These are phyloP conservation scores for Ormyrus labotus DNA, from an alignment of 2,888 invertebrate genomes.

Conservation along the genomic window DNA sequence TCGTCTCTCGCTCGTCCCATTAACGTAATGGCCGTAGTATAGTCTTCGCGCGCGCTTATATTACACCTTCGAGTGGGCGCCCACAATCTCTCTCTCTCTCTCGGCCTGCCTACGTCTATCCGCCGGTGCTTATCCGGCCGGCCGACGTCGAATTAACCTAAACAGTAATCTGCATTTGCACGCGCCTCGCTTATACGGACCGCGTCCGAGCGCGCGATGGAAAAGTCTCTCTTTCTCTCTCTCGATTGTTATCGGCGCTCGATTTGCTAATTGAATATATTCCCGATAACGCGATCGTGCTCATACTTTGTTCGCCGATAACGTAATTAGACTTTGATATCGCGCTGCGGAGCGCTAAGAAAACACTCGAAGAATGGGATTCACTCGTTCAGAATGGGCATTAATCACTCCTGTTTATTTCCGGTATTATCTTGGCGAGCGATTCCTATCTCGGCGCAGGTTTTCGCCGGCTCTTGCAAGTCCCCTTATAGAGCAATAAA, in stretches of 20 bases:
- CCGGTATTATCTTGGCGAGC: no score
- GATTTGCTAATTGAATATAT: conserved; percentile 30
- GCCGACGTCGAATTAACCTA: conserved; percentile 21
- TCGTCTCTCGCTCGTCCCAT: conserved; percentile 4
- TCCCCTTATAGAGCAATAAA: no score
- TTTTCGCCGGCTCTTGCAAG: no score
- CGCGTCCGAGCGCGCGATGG: no score
- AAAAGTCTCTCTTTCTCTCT: no score
- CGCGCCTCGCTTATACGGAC: not conserved
- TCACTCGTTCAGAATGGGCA: not conserved
- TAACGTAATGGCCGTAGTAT: conserved; percentile 19
- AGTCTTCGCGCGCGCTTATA: conserved; percentile 1
- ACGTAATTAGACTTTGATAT: conserved; percentile 28
- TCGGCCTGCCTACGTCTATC: not conserved
- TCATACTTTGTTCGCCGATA: conserved; percentile 23
- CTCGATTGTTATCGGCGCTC: conserved; percentile 1
- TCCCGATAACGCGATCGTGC: conserved; percentile 14
- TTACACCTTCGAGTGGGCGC: not conserved
- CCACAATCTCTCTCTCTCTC: not conserved
- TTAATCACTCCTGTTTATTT: no score
- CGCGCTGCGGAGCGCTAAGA: conserved; percentile 1
- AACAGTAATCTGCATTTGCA: not conserved
- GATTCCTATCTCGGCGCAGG: no score
- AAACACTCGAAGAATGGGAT: conserved; percentile 22
- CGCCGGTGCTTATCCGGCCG: conserved; percentile 22